These are phyloP conservation scores for Percina caprodes DNA, from an alignment of 2,113 vertebrate genomes.

Conservation along the genomic window DNA sequence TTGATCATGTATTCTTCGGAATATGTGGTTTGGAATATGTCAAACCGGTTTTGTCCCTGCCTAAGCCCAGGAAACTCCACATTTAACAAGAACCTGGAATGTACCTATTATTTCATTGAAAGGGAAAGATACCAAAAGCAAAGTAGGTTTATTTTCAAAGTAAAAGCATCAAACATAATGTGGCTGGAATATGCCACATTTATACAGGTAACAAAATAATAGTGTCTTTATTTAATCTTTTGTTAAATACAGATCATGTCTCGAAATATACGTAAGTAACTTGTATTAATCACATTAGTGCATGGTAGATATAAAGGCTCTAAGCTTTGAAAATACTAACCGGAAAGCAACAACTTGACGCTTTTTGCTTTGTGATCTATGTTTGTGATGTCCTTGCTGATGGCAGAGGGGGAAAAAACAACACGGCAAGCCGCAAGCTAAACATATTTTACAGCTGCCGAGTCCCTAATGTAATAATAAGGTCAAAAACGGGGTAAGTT, in stretches of 20 bases:
- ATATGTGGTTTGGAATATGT: too few species aligned
- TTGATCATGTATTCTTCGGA: too few species aligned
- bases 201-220: not conserved
- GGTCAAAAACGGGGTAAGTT: conserved; percentile 68
- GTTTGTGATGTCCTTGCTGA: conserved; percentile 29
- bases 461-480: conserved; percentile 2
- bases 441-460: not conserved
- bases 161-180: conserved; percentile 14
- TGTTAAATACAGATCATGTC: not conserved
- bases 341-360: conserved; percentile 11
- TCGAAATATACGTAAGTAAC: not conserved
- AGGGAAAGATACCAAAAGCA: rapidly evolving
- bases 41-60: too few species aligned
- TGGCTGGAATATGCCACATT: not conserved
- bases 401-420: conserved; percentile 48
- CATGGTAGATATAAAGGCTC: rapidly evolving
- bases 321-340: conserved; percentile 48
- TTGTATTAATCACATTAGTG: too few species aligned
- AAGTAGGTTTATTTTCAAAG: conserved; percentile 3
- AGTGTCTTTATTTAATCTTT: not conserved
- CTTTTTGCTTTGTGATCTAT: conserved; percentile 1
- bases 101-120: not conserved
- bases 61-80: too few species aligned
- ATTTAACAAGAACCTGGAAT: not conserved
- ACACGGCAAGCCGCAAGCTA: not conserved